These are phyloP conservation scores for Brotula barbata DNA, from an alignment of 2,797 vertebrate genomes.

Conservation along the genomic window DNA sequence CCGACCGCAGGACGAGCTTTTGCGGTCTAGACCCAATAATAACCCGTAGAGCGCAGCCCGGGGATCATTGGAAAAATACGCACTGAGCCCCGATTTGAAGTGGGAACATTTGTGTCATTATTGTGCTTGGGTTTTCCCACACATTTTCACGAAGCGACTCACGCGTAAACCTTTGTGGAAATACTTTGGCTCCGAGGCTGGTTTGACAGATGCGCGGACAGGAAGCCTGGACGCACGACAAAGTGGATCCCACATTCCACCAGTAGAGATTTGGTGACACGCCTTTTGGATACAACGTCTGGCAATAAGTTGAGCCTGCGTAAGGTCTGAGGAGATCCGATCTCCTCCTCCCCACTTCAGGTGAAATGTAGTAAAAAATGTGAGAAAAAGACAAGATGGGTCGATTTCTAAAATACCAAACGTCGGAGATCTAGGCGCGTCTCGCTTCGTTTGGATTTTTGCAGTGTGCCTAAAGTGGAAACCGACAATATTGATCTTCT, in stretches of 20 bases:
- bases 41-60: slow-evolving; percentile 21
- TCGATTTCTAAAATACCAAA: slow-evolving; percentile 4
- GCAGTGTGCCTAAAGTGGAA: slow-evolving; percentile 60
- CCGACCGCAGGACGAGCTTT: slow-evolving; percentile 41
- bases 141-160: not conserved
- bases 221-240: slow-evolving; percentile 46
- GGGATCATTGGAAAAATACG: slow-evolving; percentile 41
- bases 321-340: slow-evolving; percentile 33
- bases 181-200: slow-evolving; percentile 51
- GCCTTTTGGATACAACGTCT: slow-evolving; percentile 42
- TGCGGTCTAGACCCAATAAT: slow-evolving; percentile 36
- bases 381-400: slow-evolving; percentile 12
- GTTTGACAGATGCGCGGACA: slow-evolving; percentile 39
- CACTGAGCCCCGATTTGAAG: slow-evolving; percentile 37
- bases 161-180: slow-evolving; percentile 38
- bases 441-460: slow-evolving; percentile 36
- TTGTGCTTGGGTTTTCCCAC: not conserved
- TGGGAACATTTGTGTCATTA: not conserved
- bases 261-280: slow-evolving; percentile 23
- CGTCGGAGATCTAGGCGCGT: slow-evolving; percentile 31
- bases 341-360: slow-evolving; percentile 10
- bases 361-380: slow-evolving; percentile 13
- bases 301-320: slow-evolving; percentile 42
- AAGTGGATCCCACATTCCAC: slow-evolving; percentile 46
- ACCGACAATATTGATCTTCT: slow-evolving; percentile 28